A percentile compares a stretch with the other conserved stretches of the same genome.
phyloP scores from a whole-genome alignment of 2,888 invertebrate genomes.

The Hirtodrosophila duncani region DNA sequence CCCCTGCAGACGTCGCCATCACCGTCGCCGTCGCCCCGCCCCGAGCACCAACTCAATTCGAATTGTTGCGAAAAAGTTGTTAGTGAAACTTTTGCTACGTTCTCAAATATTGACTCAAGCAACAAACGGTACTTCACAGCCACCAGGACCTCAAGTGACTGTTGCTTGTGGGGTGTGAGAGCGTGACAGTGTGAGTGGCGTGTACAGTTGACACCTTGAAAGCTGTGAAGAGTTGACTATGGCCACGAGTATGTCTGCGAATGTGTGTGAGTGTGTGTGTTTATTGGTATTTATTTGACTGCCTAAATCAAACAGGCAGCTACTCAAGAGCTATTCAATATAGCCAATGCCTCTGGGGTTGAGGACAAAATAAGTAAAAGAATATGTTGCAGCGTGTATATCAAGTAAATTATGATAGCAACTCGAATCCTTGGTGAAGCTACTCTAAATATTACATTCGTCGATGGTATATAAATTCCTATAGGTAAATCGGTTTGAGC shows the following conservation, averaged over 20 bases:
- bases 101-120: slow-evolving; percentile 54
- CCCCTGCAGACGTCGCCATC: slow-evolving; percentile 21
- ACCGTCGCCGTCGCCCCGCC: not conserved
- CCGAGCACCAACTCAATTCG: slow-evolving; percentile 6
- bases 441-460: too few species aligned
- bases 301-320: slow-evolving; percentile 63
- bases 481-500: too few species aligned
- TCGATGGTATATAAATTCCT: too few species aligned
- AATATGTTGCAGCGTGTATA: too few species aligned
- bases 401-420: too few species aligned
- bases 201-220: slow-evolving; percentile 71
- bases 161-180: slow-evolving; percentile 20
- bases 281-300: slow-evolving; percentile 69
- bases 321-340: too few species aligned
- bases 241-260: slow-evolving; percentile 22
- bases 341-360: too few species aligned
- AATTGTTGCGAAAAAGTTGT: slow-evolving; percentile 53
- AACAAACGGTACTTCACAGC: slow-evolving; percentile 12
- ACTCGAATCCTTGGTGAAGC: too few species aligned
- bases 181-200: slow-evolving; percentile 26
- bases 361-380: too few species aligned
- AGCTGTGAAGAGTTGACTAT: too few species aligned
- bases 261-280: slow-evolving; percentile 27
- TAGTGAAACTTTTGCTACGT: slow-evolving; percentile 49
- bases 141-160: slow-evolving; percentile 45